Conservation (phyloP, 2,113 vertebrate species). For the Tiliqua scincoides region DNA sequence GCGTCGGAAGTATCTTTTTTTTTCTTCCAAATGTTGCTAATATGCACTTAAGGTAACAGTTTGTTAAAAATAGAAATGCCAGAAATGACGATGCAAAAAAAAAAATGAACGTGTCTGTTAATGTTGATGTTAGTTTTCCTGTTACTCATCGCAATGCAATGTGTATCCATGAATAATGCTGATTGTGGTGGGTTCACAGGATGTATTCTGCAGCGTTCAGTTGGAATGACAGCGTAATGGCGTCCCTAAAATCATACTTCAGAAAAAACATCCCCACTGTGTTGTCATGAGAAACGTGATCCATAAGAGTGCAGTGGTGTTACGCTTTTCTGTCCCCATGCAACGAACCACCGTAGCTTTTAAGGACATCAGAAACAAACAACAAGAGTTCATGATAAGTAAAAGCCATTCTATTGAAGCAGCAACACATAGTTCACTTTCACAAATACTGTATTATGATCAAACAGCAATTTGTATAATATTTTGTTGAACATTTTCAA, state of each 20-base stretch:
- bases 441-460: conserved; percentile 55
- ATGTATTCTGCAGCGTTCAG: neutral
- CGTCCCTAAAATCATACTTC: neutral
- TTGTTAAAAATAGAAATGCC: conserved; percentile 61
- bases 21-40: conserved; percentile 45
- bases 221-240: neutral
- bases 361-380: conserved; percentile 32
- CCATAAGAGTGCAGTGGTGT: conserved; percentile 19
- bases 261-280: neutral
- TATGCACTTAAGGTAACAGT: conserved; percentile 51
- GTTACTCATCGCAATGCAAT: conserved; percentile 41
- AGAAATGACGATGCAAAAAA: conserved; percentile 46
- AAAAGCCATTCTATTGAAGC: conserved; percentile 66
- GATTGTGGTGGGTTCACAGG: neutral
- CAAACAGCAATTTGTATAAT: conserved; percentile 40
- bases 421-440: conserved; percentile 46
- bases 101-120: neutral
- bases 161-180: neutral
- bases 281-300: accelerated
- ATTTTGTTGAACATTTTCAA: conserved; percentile 61
- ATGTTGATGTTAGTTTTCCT: conserved; percentile 50
- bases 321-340: conserved; percentile 22
- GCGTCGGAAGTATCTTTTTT: conserved; percentile 36
- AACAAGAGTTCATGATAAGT: conserved; percentile 29
- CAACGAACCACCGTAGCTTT: conserved; percentile 23